phyloP scores from a whole-genome alignment of 2,113 vertebrate genomes.

The Pterophyllum scalare region DNA sequence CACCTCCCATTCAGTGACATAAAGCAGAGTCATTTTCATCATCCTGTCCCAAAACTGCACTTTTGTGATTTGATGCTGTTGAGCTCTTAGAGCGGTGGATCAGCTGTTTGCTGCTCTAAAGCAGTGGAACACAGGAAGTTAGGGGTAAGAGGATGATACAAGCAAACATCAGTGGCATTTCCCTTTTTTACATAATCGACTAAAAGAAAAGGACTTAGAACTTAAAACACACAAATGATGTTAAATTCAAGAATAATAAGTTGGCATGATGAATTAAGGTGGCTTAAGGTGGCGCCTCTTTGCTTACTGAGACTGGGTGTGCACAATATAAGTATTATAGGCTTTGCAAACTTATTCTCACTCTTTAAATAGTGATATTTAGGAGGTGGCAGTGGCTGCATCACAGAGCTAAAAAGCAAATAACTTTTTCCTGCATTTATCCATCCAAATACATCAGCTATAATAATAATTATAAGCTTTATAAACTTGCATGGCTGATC shows the following conservation, averaged over 20 bases:
- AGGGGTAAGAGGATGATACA: slow-evolving; percentile 69
- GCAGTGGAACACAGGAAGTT: slow-evolving; percentile 54
- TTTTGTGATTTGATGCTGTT: background rate
- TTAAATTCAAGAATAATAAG: slow-evolving; percentile 32
- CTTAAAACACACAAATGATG: background rate
- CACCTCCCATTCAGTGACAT: slow-evolving; percentile 17
- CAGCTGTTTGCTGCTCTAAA: slow-evolving; percentile 24
- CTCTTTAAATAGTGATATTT: slow-evolving; percentile 1
- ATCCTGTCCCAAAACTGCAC: background rate
- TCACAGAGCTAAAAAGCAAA: background rate
- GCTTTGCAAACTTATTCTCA: slow-evolving; percentile 15
- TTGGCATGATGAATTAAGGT: slow-evolving; percentile 48
- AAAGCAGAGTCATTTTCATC: slow-evolving; percentile 19
- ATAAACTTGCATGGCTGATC: slow-evolving; percentile 31
- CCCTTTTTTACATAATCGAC: background rate
- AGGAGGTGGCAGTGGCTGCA: slow-evolving; percentile 12
- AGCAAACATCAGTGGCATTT: slow-evolving; percentile 20
- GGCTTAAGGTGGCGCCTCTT: slow-evolving; percentile 67
- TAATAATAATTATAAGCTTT: background rate
- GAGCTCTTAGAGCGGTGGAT: background rate
- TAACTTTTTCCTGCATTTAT: slow-evolving; percentile 35
- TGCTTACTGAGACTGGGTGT: slow-evolving; percentile 70
- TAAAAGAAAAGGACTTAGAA: slow-evolving; percentile 41
- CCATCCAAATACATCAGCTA: slow-evolving; percentile 52
- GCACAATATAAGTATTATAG: slow-evolving; percentile 3